Evolutionary conservation across 2,113 vertebrate genomes (phyloP).

Genomic region (Paratilapia polleni): DNA sequence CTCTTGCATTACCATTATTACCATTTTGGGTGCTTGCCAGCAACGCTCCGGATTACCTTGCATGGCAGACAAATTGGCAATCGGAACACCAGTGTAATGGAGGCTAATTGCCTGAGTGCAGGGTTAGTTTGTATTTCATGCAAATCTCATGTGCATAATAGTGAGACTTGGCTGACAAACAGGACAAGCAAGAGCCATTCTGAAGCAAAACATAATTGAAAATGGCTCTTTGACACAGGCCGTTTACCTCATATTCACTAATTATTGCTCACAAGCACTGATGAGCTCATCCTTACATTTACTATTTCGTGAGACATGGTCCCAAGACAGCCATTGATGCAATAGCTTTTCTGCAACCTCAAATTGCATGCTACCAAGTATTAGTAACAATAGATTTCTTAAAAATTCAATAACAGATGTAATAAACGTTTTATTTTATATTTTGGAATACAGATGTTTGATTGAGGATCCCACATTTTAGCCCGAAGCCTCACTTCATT

Average conservation of each 20-base stretch:
- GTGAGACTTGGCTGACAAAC: slow-evolving; percentile 64
- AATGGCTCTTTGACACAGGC: slow-evolving; percentile 53
- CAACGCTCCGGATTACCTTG: slow-evolving; percentile 76
- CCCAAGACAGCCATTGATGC: slow-evolving; percentile 8
- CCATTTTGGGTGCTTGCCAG: slow-evolving; percentile 79
- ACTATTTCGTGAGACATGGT: slow-evolving; percentile 12
- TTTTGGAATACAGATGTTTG: background rate
- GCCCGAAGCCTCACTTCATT: background rate
- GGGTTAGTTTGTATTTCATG: slow-evolving; percentile 79
- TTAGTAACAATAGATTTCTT: background rate
- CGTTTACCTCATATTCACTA: slow-evolving; percentile 53
- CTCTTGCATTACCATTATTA: slow-evolving; percentile 79
- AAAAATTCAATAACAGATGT: too few species aligned
- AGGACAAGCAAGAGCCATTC: slow-evolving; percentile 51
- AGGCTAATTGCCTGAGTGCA: slow-evolving; percentile 83
- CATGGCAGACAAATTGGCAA: slow-evolving; percentile 81
- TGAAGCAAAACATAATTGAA: slow-evolving; percentile 47
- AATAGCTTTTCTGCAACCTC: background rate
- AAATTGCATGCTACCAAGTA: background rate
- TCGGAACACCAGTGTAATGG: slow-evolving; percentile 74
- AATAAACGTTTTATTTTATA: background rate
- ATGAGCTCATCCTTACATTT: slow-evolving; percentile 55
- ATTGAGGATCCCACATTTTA: background rate
- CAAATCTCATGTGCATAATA: slow-evolving; percentile 70
- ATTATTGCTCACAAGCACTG: slow-evolving; percentile 44